phyloP scores from a whole-genome alignment of 2,888 invertebrate genomes.

The Metacarcinus magister region DNA sequence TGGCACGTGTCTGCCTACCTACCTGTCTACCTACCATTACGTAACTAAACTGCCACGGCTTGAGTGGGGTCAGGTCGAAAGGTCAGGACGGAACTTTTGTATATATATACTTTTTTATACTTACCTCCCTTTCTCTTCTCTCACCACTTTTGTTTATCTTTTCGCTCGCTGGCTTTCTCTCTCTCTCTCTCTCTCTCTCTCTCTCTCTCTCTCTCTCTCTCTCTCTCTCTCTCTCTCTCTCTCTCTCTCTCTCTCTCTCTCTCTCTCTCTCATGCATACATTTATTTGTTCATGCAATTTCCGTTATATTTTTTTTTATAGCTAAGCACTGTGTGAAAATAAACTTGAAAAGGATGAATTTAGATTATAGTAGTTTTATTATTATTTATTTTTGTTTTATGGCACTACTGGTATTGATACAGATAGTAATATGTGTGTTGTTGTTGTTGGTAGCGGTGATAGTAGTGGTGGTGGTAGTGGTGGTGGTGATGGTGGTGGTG shows the following conservation, averaged over 20 bases:
- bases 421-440: neutral
- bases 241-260: neutral
- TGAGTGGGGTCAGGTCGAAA: neutral
- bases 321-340: too few relatives aligned
- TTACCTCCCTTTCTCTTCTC: neutral
- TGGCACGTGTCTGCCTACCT: neutral
- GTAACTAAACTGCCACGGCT: neutral
- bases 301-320: too few relatives aligned
- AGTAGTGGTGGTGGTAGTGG: neutral
- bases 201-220: neutral
- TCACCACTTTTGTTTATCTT: neutral
- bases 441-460: too few relatives aligned
- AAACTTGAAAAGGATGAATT: too few relatives aligned
- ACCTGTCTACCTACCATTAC: neutral
- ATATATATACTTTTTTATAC: too few relatives aligned
- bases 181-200: neutral
- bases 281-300: too few relatives aligned
- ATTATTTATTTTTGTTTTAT: neutral
- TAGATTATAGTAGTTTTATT: too few relatives aligned
- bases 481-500: neutral
- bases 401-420: neutral
- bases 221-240: neutral
- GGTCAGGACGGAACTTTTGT: neutral
- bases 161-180: neutral
- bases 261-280: too few relatives aligned